Percentiles rank a stretch among this genome's conserved stretches.
Conservation (phyloP, 2,113 vertebrate genomes). For the Labeo catla region DNA sequence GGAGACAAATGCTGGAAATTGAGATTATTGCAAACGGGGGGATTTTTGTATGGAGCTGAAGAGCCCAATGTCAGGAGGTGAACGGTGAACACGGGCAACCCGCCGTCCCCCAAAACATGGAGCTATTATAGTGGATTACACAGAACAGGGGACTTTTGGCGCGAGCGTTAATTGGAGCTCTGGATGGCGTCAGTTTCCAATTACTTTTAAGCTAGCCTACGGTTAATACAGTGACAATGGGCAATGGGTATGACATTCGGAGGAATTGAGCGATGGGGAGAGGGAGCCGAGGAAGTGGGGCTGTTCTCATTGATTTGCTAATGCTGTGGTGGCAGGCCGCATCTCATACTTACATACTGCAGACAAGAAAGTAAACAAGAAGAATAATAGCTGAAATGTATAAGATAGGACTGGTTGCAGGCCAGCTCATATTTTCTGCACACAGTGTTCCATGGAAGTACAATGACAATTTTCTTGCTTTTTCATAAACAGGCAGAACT, state of each 20-base stretch:
- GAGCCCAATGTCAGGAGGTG: slow-evolving; percentile 75
- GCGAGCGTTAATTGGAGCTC: slow-evolving; percentile 80
- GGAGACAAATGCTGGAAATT: slow-evolving; percentile 73
- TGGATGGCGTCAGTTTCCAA: slow-evolving; percentile 79
- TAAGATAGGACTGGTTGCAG: not conserved
- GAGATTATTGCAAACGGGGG: slow-evolving; percentile 74
- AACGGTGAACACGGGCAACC: slow-evolving; percentile 74
- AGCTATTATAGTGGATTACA: slow-evolving; percentile 80
- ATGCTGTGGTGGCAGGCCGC: not conserved
- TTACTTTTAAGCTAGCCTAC: slow-evolving; percentile 84
- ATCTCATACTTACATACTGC: not conserved
- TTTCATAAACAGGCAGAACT: not conserved
- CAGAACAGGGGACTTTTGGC: slow-evolving; percentile 73
- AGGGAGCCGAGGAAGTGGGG: not conserved
- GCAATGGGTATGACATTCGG: slow-evolving; percentile 63
- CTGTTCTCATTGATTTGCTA: slow-evolving; percentile 30
- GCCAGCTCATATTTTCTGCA: slow-evolving; percentile 1
- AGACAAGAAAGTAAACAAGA: slow-evolving; percentile 15
- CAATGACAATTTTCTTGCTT: not conserved
- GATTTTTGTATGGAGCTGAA: slow-evolving; percentile 71
- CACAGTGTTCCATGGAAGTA: not conserved
- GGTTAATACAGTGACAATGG: slow-evolving; percentile 78
- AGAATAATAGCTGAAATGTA: not conserved
- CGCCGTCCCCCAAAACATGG: slow-evolving; percentile 75
- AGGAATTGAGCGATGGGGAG: slow-evolving; percentile 43